Evolutionary conservation across 2,113 vertebrate genomes (phyloP), one percentile per base, ranked within the genome.

Genomic region (Takifugu bimaculatus): DNA sequence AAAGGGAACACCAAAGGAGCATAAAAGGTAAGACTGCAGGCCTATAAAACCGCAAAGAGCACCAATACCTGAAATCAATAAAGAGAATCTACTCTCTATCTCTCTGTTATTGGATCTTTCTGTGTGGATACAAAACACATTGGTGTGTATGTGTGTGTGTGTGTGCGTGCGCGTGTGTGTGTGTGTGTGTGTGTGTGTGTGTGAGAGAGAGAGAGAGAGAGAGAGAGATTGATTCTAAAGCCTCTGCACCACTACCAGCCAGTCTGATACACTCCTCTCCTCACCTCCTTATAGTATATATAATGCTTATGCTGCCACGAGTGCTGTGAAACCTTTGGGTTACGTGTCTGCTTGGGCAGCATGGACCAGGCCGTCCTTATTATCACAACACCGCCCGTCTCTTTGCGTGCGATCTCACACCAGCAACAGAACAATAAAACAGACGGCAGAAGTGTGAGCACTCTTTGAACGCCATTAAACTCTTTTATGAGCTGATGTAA

Each of bases 41-140:
- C 60, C 61, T 66, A 70, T 65, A 67, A 76, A 73, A 80, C 57
- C 9, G 28, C 65, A 56, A 27, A 13, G 13, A 60, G 7, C 53
- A 57, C 54, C 39, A 50, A 78, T 62, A 74, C 63, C 72, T 78
- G 58, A 70, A 74, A 82, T 78, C 77, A 63, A 82, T 75, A 80
- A 49, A 72, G 60, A 77, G 50, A 76, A 66, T 54, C 65, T 26
- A 55, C 59, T 65, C 68, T 62, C 60, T 63, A 45, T 74, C 55
- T 77, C 68, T 72, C 13, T 57, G 68, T 70, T 84, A 79, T 77
- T 84, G 76, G 70, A 70, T 77, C 58, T 67, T 59, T 69, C 55
- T 72, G 35, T 53, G 69, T 72, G 68, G 48, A 57, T 70, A 52
- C 63, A 44, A 65, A 57, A 43, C 52, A 25, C 44, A 26, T 20